Base-by-base conservation (phyloP, 2,888 invertebrate genomes). In the Aleiodes alternator region DNA sequence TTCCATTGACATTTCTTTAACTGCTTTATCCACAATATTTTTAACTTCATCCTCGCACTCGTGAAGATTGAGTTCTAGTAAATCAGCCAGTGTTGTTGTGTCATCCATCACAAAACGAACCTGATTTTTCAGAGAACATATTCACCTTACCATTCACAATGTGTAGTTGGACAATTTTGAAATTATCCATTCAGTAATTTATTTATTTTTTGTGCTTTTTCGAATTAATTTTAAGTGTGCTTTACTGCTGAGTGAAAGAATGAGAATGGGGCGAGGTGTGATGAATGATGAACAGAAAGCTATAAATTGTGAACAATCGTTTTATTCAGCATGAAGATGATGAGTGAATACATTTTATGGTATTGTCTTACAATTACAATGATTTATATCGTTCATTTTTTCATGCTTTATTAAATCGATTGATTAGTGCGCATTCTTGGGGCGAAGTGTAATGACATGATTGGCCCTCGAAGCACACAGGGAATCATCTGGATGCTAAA, bases 1-100 rank as follows among this genome's bases (percentile, higher is more conserved):
- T 90, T 98, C 98, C 98, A 98, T 98, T 2, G 97, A 96, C 96
- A 98, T 97, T 91, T 98, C 98, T 90, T 98, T 98, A 0, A 98
- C 97, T 0, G 98, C 98, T 91, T 98, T 98, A 89, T 98, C 98
- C 8, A 98, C 98, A 84, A 98, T 98, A 88, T 97, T 97, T 86
- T 97, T 96, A 0, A 97, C 98, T 90, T 98, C 98, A 88, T 98
- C 98, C 90, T 98, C 98, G 89, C 97, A 98, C 90, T 98, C 97
- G 89, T 98, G 98, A 9, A 98, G 92, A 90, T 98, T 98, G 66
- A 98, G 90, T 5, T 96, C 96, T 79, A 98, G 91, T 29, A 98
- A 91, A 88, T 98, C 98, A 1, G 97, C 96, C 83, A 98, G 90
- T 0, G 98, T 98, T 9, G 98, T 98, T 80, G 94, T 95, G 84